Evolutionary conservation across 2,113 vertebrate species (phyloP).

Genomic region (Arothron firmamentum): DNA sequence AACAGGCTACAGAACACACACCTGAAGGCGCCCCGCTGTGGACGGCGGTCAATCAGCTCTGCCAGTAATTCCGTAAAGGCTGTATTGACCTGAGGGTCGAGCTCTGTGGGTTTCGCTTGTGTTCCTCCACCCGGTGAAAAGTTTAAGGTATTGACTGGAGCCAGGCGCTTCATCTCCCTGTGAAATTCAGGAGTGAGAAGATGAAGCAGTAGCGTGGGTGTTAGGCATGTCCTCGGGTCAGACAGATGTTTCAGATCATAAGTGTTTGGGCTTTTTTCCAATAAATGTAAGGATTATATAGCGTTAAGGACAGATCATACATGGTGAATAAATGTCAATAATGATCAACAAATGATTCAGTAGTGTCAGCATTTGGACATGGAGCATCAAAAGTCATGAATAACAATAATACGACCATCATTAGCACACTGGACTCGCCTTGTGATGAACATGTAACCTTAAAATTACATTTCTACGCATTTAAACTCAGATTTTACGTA

Average conservation of each 20-base stretch:
- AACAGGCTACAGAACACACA: conserved; percentile 7
- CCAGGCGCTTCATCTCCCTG: conserved; percentile 16
- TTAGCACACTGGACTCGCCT: no score
- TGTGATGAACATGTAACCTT: no score
- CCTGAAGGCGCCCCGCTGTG: conserved; percentile 31
- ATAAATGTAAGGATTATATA: neutral
- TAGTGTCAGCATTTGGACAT: no score
- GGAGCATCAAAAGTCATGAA: no score
- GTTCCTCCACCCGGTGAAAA: conserved; percentile 34
- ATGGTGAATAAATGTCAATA: no score
- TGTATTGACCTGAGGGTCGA: conserved; percentile 44
- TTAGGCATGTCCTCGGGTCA: no score
- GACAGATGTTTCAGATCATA: neutral
- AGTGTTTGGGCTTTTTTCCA: neutral
- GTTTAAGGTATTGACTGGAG: conserved; percentile 43
- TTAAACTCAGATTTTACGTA: neutral
- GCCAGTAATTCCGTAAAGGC: conserved; percentile 33
- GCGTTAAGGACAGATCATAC: no score
- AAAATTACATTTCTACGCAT: no score
- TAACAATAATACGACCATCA: no score
- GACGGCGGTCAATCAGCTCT: conserved; percentile 20
- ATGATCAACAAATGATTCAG: no score
- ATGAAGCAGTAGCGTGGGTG: no score
- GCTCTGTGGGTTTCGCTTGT: conserved; percentile 24
- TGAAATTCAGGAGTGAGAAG: conserved; percentile 14